Percentiles rank a stretch among this genome's conserved stretches.
Evolutionary conservation across 2,797 vertebrate species (phyloP).

Genomic region (Florisuga fusca): DNA sequence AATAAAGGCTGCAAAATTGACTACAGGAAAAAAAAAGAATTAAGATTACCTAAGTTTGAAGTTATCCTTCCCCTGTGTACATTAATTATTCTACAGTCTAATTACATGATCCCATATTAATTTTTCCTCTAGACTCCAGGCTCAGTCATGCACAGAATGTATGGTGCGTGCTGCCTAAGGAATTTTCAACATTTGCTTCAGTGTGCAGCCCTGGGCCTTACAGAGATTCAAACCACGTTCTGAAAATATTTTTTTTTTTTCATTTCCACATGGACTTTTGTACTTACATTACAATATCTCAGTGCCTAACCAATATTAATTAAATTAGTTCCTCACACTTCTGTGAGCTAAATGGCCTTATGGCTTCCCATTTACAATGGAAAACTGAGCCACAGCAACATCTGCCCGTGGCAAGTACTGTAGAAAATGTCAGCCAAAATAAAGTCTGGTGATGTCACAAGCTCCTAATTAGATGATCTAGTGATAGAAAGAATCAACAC

Average conservation of each 20-base stretch:
- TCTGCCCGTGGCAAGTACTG: background rate
- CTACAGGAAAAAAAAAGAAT: background rate
- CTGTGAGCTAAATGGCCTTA: background rate
- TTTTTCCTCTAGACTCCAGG: background rate
- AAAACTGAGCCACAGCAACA: background rate
- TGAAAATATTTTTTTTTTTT: background rate
- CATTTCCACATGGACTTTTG: background rate
- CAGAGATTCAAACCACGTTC: background rate
- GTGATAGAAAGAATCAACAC: background rate
- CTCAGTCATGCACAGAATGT: constrained; percentile 12
- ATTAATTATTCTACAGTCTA: constrained; percentile 45
- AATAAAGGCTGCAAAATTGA: background rate
- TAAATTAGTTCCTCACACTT: background rate
- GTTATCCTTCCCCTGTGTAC: constrained; percentile 5
- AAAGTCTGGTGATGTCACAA: background rate
- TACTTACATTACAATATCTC: background rate
- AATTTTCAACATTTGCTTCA: constrained; percentile 39
- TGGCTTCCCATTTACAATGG: background rate
- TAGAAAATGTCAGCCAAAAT: constrained; percentile 16
- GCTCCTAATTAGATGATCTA: background rate
- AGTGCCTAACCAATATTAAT: background rate
- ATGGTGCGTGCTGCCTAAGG: background rate
- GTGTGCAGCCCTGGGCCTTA: background rate
- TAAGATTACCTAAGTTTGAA: constrained; percentile 32
- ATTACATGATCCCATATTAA: constrained; percentile 15